A percentile compares a stretch with the other conserved stretches of the same genome.
Conservation (phyloP, 2,113 vertebrate genomes). For the Chascanopsetta lugubris region DNA sequence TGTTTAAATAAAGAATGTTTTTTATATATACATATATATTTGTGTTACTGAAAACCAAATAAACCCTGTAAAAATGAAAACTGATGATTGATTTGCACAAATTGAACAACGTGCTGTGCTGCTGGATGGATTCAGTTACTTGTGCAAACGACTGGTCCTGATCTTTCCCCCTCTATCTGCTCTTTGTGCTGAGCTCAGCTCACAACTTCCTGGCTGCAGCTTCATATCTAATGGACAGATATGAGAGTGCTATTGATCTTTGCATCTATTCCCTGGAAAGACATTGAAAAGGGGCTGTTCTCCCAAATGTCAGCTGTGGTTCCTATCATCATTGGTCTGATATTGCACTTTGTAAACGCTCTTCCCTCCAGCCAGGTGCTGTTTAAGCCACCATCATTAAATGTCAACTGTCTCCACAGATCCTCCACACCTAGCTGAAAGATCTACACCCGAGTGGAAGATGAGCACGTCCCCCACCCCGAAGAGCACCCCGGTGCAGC, state of each 20-base stretch:
- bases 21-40: too few species aligned
- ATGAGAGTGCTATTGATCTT: conserved; percentile 13
- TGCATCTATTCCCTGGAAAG: not conserved
- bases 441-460: conserved; percentile 60
- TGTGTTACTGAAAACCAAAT: not conserved
- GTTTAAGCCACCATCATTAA: not conserved
- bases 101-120: not conserved
- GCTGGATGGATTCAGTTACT: not conserved
- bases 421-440: conserved; percentile 46
- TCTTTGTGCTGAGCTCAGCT: not conserved
- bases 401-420: conserved; percentile 31
- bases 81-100: not conserved
- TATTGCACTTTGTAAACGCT: not conserved
- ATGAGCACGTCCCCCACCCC: conserved; percentile 83
- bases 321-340: not conserved
- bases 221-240: conserved; percentile 12
- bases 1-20: too few species aligned
- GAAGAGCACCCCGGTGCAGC: conserved; percentile 78
- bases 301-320: not conserved
- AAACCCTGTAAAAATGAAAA: not conserved
- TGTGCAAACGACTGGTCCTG: not conserved
- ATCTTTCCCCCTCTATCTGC: not conserved
- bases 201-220: not conserved
- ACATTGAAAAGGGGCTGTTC: not conserved
- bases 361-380: not conserved